Base-by-base conservation (phyloP, 2,797 vertebrate species). In the Falco rusticolus region DNA sequence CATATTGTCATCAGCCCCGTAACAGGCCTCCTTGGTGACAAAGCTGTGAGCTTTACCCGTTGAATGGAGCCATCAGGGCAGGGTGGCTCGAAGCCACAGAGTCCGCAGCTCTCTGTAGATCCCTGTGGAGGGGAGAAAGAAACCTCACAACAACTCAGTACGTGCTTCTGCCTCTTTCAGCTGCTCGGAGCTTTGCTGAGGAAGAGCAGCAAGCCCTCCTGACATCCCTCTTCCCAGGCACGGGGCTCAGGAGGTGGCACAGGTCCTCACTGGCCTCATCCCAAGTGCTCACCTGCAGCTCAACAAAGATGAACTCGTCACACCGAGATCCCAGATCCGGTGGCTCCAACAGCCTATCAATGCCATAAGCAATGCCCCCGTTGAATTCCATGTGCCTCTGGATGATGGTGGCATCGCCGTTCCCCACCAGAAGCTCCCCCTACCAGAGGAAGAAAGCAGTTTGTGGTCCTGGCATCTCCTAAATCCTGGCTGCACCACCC, bases 261-360 rank as follows among this genome's bases (percentile, higher is more conserved):
- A 56, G 81, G 10, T 34, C 37, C 33, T 83, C 41, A 14, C 1
- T 48, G 64, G 28, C 22, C 29, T 56, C 60, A 70, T 21, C 2
- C 2, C n/a, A 84, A 60, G 22, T 16, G 45, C 96, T 96, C 61
- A 98, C 98, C 51, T 41, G 56, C 47, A 91, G 56, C 74, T 96
- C 90, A 41, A 34, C 11, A 5, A 81, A 65, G 59, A 22, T 80
- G 63, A 98, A 98, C 43, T 74, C 93, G 48, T 99, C 98, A 92
- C 98, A 99, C 19, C 98, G 98, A 11, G 99, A 98, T n/a, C 99
- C 99, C 65, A 99, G 97, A 43, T 98, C 98, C 0, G 99, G 98
- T 1, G 99, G 99, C 93, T 99, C 99, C 97, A 99, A 87, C 37
- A 99, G 95, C 59, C 98, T 98, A 79, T 99, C 97, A 3, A 99